Percentiles rank a stretch among this genome's conserved stretches.
Conservation (phyloP, 1,140 invertebrate species). For the Palaemon carinicauda region DNA sequence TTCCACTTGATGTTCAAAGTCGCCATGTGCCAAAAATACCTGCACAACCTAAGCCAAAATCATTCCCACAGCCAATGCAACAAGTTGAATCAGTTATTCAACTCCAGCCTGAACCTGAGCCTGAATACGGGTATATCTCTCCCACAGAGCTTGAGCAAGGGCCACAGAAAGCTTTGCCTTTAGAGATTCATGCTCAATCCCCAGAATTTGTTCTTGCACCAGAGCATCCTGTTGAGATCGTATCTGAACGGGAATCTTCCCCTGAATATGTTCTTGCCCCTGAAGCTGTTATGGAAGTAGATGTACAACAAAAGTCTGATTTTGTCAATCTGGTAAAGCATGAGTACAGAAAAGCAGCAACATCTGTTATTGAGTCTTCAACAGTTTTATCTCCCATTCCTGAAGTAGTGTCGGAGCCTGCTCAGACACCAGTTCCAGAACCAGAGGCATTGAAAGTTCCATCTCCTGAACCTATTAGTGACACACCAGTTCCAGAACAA, state of each 20-base stretch:
- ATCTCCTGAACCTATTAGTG: too few species aligned
- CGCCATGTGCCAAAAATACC: background rate
- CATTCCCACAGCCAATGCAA: background rate
- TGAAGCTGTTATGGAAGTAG: conserved; percentile 2
- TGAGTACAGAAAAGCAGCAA: conserved; percentile 12
- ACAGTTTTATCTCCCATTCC: conserved; percentile 45
- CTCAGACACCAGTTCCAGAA: background rate
- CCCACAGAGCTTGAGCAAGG: background rate
- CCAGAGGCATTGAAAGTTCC: background rate
- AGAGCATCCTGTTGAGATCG: conserved; percentile 65
- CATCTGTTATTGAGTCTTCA: background rate
- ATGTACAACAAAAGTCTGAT: background rate
- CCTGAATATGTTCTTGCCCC: conserved; percentile 75
- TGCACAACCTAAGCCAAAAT: background rate
- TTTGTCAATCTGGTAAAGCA: conserved; percentile 15
- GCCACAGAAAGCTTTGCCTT: background rate
- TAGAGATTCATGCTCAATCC: background rate
- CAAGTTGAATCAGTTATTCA: background rate
- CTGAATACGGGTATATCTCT: conserved; percentile 18
- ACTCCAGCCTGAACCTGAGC: conserved; percentile 34
- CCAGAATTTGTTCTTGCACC: background rate
- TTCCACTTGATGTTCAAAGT: background rate
- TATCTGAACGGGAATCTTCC: conserved; percentile 75
- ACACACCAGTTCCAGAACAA: too few species aligned
- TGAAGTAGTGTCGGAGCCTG: conserved; percentile 39